These are phyloP conservation scores for Meganola albula DNA, from an alignment of 2,888 invertebrate genomes.

Conservation along the genomic window DNA sequence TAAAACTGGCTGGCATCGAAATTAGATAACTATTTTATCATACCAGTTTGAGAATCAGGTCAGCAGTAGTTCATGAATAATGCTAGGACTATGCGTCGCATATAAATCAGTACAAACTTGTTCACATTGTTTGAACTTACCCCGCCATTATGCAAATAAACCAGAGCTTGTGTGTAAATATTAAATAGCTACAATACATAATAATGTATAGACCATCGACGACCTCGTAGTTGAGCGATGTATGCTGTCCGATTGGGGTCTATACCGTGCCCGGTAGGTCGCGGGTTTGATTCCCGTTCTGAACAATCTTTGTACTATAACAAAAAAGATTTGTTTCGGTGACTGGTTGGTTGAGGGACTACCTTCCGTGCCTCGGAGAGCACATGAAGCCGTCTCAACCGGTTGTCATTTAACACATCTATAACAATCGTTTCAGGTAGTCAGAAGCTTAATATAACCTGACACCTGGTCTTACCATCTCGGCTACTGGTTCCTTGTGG, in stretches of 20 bases:
- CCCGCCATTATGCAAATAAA: slow-evolving; percentile 22
- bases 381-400: no score
- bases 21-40: no score
- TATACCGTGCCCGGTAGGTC: not conserved
- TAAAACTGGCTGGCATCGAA: no score
- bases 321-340: no score
- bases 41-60: slow-evolving; percentile 20
- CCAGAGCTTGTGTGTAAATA: slow-evolving; percentile 17
- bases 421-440: not conserved
- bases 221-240: not conserved
- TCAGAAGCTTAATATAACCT: no score
- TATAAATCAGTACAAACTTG: slow-evolving; percentile 25
- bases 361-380: not conserved
- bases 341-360: not conserved
- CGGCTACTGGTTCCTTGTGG: no score
- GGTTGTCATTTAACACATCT: not conserved
- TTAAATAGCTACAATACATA: slow-evolving; percentile 7
- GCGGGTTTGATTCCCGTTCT: not conserved
- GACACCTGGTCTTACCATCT: no score
- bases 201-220: no score
- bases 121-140: slow-evolving; percentile 22
- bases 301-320: not conserved
- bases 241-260: not conserved
- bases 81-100: slow-evolving; percentile 11
- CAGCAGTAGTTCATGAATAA: slow-evolving; percentile 18